These are phyloP conservation scores for Tichodroma muraria DNA, from an alignment of 2,113 vertebrate species.

Conservation along the genomic window DNA sequence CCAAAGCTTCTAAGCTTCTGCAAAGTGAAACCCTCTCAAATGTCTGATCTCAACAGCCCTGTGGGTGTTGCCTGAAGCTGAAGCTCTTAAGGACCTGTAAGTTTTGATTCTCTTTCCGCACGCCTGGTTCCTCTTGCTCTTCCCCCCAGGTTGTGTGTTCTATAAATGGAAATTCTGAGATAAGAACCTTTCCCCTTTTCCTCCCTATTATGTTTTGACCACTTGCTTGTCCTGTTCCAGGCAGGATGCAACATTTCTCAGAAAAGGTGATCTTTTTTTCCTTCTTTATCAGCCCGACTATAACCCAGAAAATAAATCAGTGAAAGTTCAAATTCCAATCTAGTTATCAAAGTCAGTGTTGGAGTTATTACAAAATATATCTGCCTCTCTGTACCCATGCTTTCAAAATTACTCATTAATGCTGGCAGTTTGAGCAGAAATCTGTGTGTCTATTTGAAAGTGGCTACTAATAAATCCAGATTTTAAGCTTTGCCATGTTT, in stretches of 20 bases:
- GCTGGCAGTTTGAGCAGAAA: not conserved
- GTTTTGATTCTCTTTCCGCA: not conserved
- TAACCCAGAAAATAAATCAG: not conserved
- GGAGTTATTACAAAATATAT: constrained; percentile 2
- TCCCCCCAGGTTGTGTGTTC: not conserved
- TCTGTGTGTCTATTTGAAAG: not conserved
- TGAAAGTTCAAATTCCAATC: constrained; percentile 38
- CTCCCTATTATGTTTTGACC: not conserved
- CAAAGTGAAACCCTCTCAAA: not conserved
- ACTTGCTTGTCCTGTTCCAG: not conserved
- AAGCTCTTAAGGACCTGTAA: not conserved
- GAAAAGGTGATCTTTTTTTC: not conserved
- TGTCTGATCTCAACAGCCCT: not conserved
- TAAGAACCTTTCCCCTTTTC: rapidly evolving
- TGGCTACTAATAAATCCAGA: not conserved
- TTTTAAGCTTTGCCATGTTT: not conserved
- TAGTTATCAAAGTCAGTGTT: not conserved
- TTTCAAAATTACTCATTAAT: not conserved
- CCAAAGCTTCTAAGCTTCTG: not conserved
- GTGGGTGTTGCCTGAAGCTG: not conserved
- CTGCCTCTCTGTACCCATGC: not conserved
- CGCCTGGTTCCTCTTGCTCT: not conserved
- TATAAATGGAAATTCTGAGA: not conserved
- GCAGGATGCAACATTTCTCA: not conserved
- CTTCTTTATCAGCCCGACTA: not conserved